Base-by-base conservation (phyloP, 1,140 invertebrate species). In the Wasmannia auropunctata region DNA sequence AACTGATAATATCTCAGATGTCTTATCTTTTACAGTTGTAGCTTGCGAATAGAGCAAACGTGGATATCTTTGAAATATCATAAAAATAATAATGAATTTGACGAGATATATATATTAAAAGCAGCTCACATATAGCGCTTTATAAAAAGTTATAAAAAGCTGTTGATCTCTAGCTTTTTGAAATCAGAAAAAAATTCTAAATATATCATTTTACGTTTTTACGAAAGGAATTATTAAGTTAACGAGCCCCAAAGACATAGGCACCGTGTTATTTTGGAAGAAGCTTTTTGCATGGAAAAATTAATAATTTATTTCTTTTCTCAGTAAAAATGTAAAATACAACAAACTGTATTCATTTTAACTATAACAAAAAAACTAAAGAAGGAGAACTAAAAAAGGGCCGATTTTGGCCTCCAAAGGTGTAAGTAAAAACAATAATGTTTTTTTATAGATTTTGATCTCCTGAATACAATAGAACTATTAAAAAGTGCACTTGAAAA, bases 21-120 rank as follows among this genome's bases (percentile, higher is more conserved):
- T 46, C 75, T 77, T 63, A 63, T 63, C 76, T 76, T 49, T 76
- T 46, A 51, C 40, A 16, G 40, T 77, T 62, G 62, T 43, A 51
- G 5, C 56, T 77, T 31, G 28, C n/a, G 14, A 37, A 11, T 34
- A 28, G n/a, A 76, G 3, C 54, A 76, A 43, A 60, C 0, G 5
- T 11, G 22, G 16, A 60, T 58, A 37, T 79, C 43, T 79, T 65
- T 31, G 28, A 51, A 79, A 49, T 25, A 37, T 19, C 19, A 8
- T 49, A 51, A 79, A 46, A 5, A 6, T 22, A 22, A 62, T 22
- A 3, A n/a, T 19, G 6, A 22, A 43, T 46, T 22, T 79, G 0
- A 37, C 11, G 40, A 79, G n/a, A 63, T 11, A 3, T 34, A 3
- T 5, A 37, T 8, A 25, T 62, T 22, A 37, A 46, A 34, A 31